Evolutionary conservation across 2,888 invertebrate species (phyloP), one percentile per base, ranked within the genome.

Genomic region (Ichneumon xanthorius): DNA sequence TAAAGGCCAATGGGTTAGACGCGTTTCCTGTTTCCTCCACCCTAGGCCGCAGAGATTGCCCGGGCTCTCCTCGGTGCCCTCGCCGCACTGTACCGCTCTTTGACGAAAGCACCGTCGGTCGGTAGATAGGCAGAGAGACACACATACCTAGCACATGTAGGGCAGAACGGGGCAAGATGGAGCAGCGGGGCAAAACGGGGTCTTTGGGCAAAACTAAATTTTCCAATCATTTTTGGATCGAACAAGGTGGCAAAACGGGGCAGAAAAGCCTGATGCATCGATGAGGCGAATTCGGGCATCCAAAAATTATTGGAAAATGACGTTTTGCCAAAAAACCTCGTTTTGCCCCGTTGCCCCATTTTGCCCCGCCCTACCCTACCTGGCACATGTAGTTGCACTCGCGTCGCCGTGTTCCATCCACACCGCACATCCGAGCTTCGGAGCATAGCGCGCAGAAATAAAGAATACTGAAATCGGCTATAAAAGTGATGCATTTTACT

Each of bases 81-180:
- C 61, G 40, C 55, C 37, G 22, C 19, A 53, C 50, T 53, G 65
- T 50, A 53, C 22, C 22, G 65, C 14, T 65, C 63, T 76, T 76
- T 76, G 76, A 76, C 53, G 50, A 63, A 48, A 33, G 50, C 50
- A 26, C 22, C 50, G 37, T 37, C 63, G 11, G n/a, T 22, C 63
- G 14, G 19, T 65, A 22, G 9, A 48, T 50, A 33, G 11, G 14
- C 3, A 22, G 22, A 19, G 6, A 16, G 14, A 33, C 6, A 61
- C n/a, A 61, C 30, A n/a, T 50, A 50, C 50, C 16, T n/a, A n/a
- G n/a, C 50, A n/a, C n/a, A n/a, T n/a, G n/a, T n/a, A n/a, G n/a
- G n/a, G n/a, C n/a, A n/a, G n/a, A n/a, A n/a, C n/a, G n/a, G n/a
- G n/a, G n/a, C n/a, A n/a, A n/a, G n/a, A n/a, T n/a, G n/a, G n/a